Base-by-base conservation (phyloP, 2,113 vertebrate genomes). In the Herpetotheres cachinnans region DNA sequence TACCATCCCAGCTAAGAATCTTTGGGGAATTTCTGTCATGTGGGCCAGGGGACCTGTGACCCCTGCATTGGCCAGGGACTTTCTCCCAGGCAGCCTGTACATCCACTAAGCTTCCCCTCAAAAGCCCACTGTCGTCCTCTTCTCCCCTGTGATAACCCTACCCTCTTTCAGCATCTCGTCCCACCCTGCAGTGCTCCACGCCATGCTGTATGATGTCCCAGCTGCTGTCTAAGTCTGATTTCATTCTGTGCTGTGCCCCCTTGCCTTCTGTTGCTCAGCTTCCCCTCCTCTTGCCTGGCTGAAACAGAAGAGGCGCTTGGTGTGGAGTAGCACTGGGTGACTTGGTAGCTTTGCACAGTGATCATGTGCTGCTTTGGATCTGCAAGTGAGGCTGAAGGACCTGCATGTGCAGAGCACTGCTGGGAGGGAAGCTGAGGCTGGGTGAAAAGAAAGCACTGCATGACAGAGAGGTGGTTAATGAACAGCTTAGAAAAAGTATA, bases 151-250 rank as follows among this genome's bases (percentile, higher is more conserved):
- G 3, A 63, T 29, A 91, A 62, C 29, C n/a, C 16, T 62, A 25
- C 50, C 6, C 22, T 59, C 38, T 47, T 56, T n/a, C 38, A 82
- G 47, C 14, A 36, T 61, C 50, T 61, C 9, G 2, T 78, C 36
- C 46, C 62, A 18, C 32, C 0, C 0, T 49, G 50, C 2, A 1
- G 4, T 27, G 20, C 44, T 59, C 30, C 56, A 46, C 2, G 2
- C 25, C 52, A 2, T 13, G 30, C 50, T 71, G 46, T 79, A 2
- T 13, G 30, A 46, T 71, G 50, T 79, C 47, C 50, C 46, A 56
- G 22, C 58, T 79, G 81, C 71, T 86, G 34, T 46, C 34, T 6
- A 25, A 18, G 6, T 42, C 38, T 54, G 47, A 34, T 67, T 61
- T 52, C 52, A 10, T 63, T 58, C 66, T 63, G 42, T 32, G 9